Conservation (phyloP, 1,140 invertebrate genomes). For the Aphaenogaster floridana region DNA sequence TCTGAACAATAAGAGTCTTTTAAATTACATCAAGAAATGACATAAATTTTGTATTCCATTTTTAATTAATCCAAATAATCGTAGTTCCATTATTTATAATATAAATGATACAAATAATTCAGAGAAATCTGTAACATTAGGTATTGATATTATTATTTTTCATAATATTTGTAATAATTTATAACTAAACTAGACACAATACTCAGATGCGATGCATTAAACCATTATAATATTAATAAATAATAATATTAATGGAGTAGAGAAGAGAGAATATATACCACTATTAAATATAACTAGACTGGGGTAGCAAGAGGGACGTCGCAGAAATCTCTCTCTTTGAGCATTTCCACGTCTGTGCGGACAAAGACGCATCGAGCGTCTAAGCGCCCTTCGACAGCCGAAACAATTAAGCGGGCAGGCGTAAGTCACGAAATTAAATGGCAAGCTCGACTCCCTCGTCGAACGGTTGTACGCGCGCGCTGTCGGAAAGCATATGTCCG, state of each 20-base stretch:
- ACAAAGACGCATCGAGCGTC: constrained; percentile 60
- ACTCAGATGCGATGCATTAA: neutral
- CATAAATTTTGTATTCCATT: neutral
- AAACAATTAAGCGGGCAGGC: constrained; percentile 59
- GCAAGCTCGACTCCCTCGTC: constrained; percentile 37
- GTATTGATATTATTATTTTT: neutral
- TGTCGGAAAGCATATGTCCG: constrained; percentile 54
- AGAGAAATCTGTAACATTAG: neutral
- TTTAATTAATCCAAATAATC: neutral
- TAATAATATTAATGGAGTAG: neutral
- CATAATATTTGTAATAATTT: neutral
- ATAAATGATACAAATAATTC: neutral
- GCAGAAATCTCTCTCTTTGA: constrained; percentile 8
- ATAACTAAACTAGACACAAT: neutral
- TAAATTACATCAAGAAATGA: neutral
- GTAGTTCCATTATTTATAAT: neutral
- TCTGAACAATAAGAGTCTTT: neutral
- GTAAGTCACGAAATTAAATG: constrained; percentile 65
- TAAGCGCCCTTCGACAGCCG: constrained; percentile 54
- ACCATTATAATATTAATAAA: constrained; percentile 5
- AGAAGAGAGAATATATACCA: neutral
- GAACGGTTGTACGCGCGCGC: constrained; percentile 27
- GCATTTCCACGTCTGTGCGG: constrained; percentile 32
- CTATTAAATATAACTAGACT: constrained; percentile 6
- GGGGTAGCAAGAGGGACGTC: neutral